Evolutionary conservation across 2,113 vertebrate genomes (phyloP).

Genomic region (Azemiops feae): DNA sequence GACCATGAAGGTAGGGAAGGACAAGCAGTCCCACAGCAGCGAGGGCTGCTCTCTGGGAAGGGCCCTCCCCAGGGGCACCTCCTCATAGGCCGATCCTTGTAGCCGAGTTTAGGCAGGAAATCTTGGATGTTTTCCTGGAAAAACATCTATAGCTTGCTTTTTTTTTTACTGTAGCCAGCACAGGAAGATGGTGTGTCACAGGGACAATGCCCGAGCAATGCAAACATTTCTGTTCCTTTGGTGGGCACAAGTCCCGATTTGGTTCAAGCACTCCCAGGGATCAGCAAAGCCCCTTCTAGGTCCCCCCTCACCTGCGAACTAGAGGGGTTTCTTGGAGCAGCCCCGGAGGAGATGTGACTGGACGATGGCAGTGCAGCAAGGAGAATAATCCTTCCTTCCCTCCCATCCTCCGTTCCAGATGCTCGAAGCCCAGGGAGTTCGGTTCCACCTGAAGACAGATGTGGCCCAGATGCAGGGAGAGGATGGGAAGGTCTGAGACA

Average conservation of each 20-base stretch:
- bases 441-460: constrained; percentile 77
- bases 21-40: not conserved
- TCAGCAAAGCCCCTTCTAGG: not conserved
- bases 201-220: not conserved
- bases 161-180: not conserved
- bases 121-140: not conserved
- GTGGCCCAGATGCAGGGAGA: constrained; percentile 76
- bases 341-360: not conserved
- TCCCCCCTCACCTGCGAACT: not conserved
- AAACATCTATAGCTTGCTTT: not conserved
- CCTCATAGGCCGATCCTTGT: not conserved
- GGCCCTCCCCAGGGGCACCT: not conserved
- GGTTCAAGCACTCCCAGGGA: not conserved
- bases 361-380: not conserved
- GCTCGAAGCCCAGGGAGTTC: constrained; percentile 78
- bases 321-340: not conserved
- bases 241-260: not conserved
- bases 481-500: constrained; percentile 73
- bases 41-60: not conserved
- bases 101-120: not conserved
- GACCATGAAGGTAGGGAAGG: constrained; percentile 74
- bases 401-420: constrained; percentile 75
- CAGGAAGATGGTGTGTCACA: not conserved
- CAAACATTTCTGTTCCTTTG: not conserved
- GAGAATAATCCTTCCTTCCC: not conserved